Evolutionary conservation across 2,888 invertebrate species (phyloP).

Genomic region (Lathronympha strigana): DNA sequence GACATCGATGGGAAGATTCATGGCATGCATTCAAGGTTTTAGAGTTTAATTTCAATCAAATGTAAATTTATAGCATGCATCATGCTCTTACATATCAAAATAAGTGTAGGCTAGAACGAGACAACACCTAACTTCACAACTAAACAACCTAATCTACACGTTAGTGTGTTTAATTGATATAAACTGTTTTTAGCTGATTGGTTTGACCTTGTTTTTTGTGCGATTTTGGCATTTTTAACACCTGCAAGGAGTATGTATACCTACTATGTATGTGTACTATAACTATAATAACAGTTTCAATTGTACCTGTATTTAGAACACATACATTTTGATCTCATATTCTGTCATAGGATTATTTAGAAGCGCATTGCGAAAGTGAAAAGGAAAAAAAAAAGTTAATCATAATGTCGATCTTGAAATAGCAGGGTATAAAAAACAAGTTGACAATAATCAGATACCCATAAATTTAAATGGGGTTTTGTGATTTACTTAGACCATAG

Average conservation of each 20-base stretch:
- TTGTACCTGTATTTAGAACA: not conserved
- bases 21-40: conserved; percentile 3
- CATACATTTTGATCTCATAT: too few species aligned
- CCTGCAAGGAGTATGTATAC: too few species aligned
- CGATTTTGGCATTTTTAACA: conserved; percentile 20
- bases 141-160: not conserved
- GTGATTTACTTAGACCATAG: too few species aligned
- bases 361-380: not conserved
- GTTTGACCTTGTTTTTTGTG: conserved; percentile 30
- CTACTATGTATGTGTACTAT: conserved; percentile 7
- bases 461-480: too few species aligned
- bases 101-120: not conserved
- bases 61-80: not conserved
- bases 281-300: not conserved
- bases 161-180: not conserved
- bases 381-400: not conserved
- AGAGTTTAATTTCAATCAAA: conserved; percentile 1
- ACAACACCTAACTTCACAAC: too few species aligned
- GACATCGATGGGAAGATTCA: conserved; percentile 50
- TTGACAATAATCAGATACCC: not conserved
- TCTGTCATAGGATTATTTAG: not conserved
- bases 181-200: conserved; percentile 2
- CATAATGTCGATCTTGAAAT: not conserved
- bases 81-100: not conserved
- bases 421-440: not conserved